These are phyloP conservation scores for Cantharis flavilabris DNA, from an alignment of 2,888 invertebrate species.

Conservation along the genomic window DNA sequence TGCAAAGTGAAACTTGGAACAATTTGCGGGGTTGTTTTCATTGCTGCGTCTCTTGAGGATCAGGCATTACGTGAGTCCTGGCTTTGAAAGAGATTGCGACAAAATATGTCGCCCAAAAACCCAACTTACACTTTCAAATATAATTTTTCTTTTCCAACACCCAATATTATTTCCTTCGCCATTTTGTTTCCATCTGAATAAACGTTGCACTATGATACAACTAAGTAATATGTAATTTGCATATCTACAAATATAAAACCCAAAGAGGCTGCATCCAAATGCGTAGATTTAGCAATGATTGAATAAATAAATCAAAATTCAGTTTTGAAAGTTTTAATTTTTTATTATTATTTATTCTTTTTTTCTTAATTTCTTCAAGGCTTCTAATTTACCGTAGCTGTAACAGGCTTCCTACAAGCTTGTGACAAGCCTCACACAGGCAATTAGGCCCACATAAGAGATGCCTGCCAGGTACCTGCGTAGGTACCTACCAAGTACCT, in stretches of 20 bases:
- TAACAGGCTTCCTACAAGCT: too few species aligned
- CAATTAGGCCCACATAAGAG: too few species aligned
- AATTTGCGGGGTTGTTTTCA: slow-evolving; percentile 49
- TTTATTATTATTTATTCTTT: too few species aligned
- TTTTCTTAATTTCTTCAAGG: too few species aligned
- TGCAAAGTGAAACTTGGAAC: slow-evolving; percentile 50
- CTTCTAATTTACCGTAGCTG: too few species aligned
- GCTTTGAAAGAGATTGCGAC: slow-evolving; percentile 33
- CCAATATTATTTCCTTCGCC: slow-evolving; percentile 43
- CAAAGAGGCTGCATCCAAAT: too few species aligned
- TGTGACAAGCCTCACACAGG: too few species aligned
- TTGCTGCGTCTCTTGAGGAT: slow-evolving; percentile 34
- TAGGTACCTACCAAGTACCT: too few species aligned
- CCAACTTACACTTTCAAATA: slow-evolving; percentile 35
- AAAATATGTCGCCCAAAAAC: slow-evolving; percentile 32
- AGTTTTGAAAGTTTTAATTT: too few species aligned
- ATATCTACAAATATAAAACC: not conserved
- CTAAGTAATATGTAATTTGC: not conserved
- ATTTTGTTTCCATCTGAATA: slow-evolving; percentile 44
- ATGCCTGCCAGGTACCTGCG: too few species aligned
- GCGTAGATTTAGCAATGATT: too few species aligned
- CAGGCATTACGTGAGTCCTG: slow-evolving; percentile 31
- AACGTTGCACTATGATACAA: slow-evolving; percentile 38
- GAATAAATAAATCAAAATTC: too few species aligned
- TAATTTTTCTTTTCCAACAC: slow-evolving; percentile 38